A percentile compares a stretch with the other conserved stretches of the same genome.
Evolutionary conservation across 2,113 vertebrate species (phyloP).

Genomic region (Notiomystis cincta): DNA sequence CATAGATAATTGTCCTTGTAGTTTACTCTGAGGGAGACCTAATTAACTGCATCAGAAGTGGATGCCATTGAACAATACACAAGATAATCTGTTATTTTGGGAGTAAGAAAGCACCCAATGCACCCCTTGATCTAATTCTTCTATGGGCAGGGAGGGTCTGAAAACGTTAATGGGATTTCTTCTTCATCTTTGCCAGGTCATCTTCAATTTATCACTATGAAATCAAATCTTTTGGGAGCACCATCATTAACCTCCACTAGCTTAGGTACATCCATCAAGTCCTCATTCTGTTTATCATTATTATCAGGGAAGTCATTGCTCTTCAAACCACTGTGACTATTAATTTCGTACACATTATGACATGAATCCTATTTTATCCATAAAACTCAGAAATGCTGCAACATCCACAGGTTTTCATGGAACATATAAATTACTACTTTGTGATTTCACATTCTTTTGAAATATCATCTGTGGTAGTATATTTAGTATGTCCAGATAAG

Average conservation of each 20-base stretch:
- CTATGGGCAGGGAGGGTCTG: background rate
- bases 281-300: background rate
- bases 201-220: conserved; percentile 28
- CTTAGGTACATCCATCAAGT: conserved; percentile 14
- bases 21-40: background rate
- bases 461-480: background rate
- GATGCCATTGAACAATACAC: background rate
- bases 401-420: background rate
- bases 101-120: background rate
- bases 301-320: conserved; percentile 9
- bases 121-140: background rate
- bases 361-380: background rate
- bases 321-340: background rate
- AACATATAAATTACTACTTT: background rate
- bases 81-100: background rate
- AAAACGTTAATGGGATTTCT: background rate
- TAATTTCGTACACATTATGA: conserved; percentile 14
- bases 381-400: background rate
- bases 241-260: background rate
- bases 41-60: background rate
- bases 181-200: conserved; percentile 11
- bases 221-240: conserved; percentile 20
- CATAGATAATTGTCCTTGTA: background rate
- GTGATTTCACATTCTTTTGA: background rate
- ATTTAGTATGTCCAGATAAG: background rate